phyloP scores from a whole-genome alignment of 2,797 vertebrate species.

The Synanceia verrucosa region DNA sequence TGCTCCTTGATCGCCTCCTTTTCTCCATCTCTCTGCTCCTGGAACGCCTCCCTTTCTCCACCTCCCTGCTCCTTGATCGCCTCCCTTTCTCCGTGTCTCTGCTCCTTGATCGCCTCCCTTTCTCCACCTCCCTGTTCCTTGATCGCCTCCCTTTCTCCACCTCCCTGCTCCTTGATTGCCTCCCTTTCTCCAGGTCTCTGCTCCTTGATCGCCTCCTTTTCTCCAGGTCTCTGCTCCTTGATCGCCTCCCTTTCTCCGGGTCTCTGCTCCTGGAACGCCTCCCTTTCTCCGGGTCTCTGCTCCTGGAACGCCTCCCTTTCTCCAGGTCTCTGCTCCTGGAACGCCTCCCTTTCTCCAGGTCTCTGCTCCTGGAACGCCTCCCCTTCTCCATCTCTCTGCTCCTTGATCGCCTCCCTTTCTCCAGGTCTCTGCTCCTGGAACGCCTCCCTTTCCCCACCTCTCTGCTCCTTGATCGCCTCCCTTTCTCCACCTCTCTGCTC shows the following conservation, averaged over 20 bases:
- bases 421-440: constrained; percentile 37
- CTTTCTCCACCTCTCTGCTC: constrained; percentile 2
- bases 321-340: constrained; percentile 15
- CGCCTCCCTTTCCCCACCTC: constrained; percentile 2
- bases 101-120: constrained; percentile 1
- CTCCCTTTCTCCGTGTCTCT: constrained; percentile 22
- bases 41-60: constrained; percentile 8
- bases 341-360: constrained; percentile 6
- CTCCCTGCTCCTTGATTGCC: background rate
- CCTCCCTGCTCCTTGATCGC: constrained; percentile 41
- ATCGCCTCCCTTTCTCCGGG: background rate
- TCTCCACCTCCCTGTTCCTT: constrained; percentile 52
- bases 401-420: constrained; percentile 2
- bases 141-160: constrained; percentile 34
- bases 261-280: constrained; percentile 1
- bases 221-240: background rate
- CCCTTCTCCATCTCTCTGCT: constrained; percentile 27
- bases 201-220: constrained; percentile 8
- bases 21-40: constrained; percentile 41
- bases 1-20: constrained; percentile 13
- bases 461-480: background rate
- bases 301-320: background rate
- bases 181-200: background rate
- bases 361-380: constrained; percentile 31
- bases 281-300: constrained; percentile 1